These are phyloP conservation scores for Toxotes jaculatrix DNA, from an alignment of 2,113 vertebrate species.

Conservation along the genomic window DNA sequence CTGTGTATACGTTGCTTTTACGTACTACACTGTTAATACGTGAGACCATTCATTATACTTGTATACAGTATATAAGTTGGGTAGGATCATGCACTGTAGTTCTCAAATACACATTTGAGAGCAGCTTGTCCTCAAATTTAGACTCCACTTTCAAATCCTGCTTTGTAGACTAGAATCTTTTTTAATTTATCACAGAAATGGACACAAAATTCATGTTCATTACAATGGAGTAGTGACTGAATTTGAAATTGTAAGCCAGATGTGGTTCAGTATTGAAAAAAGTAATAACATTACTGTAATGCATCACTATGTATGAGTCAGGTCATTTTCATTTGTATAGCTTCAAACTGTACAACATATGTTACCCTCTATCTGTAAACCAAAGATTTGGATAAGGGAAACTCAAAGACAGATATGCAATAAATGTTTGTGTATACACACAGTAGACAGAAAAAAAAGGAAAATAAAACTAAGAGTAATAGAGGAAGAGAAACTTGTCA, in stretches of 20 bases:
- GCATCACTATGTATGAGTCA: neutral
- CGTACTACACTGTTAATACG: neutral
- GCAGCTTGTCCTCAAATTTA: neutral
- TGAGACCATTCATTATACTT: neutral
- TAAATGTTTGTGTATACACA: neutral
- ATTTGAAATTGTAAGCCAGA: neutral
- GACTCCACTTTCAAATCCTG: neutral
- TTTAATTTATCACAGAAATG: neutral
- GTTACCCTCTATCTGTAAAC: neutral
- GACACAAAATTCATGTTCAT: neutral
- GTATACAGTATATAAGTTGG: neutral
- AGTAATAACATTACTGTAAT: neutral
- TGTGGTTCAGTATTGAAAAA: neutral
- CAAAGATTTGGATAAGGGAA: neutral
- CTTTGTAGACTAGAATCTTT: neutral
- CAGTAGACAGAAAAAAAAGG: neutral
- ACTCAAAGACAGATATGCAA: no score
- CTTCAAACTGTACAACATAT: neutral
- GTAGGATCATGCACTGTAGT: neutral
- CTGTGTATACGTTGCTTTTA: constrained; percentile 10
- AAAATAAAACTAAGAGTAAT: neutral
- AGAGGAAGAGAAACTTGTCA: neutral
- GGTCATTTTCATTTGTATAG: neutral
- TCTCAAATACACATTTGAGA: neutral
- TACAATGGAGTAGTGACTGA: neutral